Evolutionary conservation across 1,140 invertebrate species (phyloP).

Genomic region (Amphibalanus amphitrite): DNA sequence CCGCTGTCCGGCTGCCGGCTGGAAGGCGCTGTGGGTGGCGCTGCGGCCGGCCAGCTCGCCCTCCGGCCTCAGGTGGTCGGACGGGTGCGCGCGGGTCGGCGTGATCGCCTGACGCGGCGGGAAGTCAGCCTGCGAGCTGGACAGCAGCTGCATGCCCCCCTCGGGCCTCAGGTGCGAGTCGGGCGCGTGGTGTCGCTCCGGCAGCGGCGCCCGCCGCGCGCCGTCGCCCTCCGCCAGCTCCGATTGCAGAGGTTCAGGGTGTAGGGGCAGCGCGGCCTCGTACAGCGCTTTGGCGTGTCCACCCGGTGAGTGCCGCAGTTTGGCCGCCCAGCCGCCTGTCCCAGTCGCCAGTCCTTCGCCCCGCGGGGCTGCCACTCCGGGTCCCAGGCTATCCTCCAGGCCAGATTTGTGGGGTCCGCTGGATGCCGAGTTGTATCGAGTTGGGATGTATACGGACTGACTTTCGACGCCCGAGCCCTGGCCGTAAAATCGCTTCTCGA

Average conservation of each 20-base stretch:
- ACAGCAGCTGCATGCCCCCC: background rate
- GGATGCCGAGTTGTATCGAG: background rate
- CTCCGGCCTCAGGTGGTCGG: slow-evolving; percentile 35
- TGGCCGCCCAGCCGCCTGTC: background rate
- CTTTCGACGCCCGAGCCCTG: background rate
- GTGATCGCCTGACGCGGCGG: background rate
- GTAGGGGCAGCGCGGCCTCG: background rate
- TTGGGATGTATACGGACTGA: background rate
- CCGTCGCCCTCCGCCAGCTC: background rate
- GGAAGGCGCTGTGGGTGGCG: slow-evolving; percentile 3
- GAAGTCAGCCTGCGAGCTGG: background rate
- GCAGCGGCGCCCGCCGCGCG: background rate
- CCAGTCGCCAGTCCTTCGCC: no score
- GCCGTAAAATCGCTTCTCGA: slow-evolving; percentile 4
- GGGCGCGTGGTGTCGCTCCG: no score
- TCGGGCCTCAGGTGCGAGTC: background rate
- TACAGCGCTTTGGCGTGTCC: background rate
- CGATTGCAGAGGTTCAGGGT: background rate
- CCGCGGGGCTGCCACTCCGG: no score
- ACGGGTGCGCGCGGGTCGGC: background rate
- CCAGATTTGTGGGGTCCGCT: background rate
- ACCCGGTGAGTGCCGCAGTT: background rate
- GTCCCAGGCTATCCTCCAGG: no score
- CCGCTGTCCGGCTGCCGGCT: background rate
- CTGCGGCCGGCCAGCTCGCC: slow-evolving; percentile 24